These are phyloP conservation scores for Lapara coniferarum DNA, from an alignment of 2,888 invertebrate genomes.

Conservation along the genomic window DNA sequence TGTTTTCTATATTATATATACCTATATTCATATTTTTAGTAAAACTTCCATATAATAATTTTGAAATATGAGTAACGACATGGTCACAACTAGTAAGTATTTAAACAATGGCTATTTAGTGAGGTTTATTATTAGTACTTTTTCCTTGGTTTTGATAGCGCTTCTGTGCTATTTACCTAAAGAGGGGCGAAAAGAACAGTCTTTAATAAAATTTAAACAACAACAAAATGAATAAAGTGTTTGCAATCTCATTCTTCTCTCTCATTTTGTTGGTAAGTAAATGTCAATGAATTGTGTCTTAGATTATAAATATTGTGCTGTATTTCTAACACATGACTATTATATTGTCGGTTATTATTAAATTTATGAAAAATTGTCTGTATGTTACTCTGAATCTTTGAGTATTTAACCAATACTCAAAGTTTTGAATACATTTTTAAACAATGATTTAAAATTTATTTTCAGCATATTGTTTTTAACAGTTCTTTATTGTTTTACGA, in stretches of 20 bases:
- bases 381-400: background rate
- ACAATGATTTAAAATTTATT: too few relatives aligned
- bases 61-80: background rate
- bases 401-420: too few relatives aligned
- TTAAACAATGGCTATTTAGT: slow-evolving; percentile 53
- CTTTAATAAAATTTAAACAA: background rate
- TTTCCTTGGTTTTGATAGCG: slow-evolving; percentile 60
- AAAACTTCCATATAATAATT: background rate
- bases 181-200: slow-evolving; percentile 16
- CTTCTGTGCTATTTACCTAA: slow-evolving; percentile 61
- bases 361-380: background rate
- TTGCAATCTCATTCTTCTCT: background rate
- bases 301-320: too few relatives aligned
- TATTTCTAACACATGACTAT: too few relatives aligned
- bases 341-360: too few relatives aligned
- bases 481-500: too few relatives aligned
- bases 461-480: too few relatives aligned
- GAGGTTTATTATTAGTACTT: slow-evolving; percentile 43
- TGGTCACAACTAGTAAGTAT: background rate
- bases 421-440: background rate
- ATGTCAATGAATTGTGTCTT: background rate
- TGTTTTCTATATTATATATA: too few relatives aligned
- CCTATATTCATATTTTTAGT: too few relatives aligned
- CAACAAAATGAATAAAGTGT: background rate
- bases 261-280: background rate